Conservation (phyloP, 2,113 vertebrate species). For the Callorhinus ursinus region DNA sequence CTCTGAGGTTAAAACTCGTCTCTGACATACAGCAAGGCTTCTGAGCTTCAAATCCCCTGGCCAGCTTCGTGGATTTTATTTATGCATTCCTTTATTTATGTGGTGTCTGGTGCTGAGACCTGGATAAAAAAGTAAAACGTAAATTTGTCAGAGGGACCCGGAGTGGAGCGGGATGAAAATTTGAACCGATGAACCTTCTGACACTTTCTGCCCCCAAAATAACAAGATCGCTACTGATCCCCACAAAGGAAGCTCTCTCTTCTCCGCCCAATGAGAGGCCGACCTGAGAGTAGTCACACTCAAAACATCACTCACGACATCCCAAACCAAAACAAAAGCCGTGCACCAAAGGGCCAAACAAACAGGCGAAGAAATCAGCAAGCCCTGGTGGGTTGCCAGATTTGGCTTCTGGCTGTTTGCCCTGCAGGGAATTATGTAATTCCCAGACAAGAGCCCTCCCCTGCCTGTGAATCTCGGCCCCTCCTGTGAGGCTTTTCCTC, state of each 20-base stretch:
- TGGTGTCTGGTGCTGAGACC: not conserved
- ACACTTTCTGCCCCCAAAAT: slow-evolving; percentile 37
- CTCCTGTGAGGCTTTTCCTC: slow-evolving; percentile 29
- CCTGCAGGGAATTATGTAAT: slow-evolving; percentile 66
- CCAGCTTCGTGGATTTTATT: slow-evolving; percentile 68
- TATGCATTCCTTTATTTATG: slow-evolving; percentile 69
- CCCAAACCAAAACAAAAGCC: slow-evolving; percentile 72
- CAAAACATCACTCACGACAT: slow-evolving; percentile 17
- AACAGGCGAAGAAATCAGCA: slow-evolving; percentile 34
- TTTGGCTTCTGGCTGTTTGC: slow-evolving; percentile 59
- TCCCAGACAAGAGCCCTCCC: slow-evolving; percentile 43
- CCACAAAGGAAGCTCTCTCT: not conserved
- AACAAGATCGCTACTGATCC: slow-evolving; percentile 50
- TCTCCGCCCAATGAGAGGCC: not conserved
- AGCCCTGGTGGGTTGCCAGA: slow-evolving; percentile 65
- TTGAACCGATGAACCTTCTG: slow-evolving; percentile 44
- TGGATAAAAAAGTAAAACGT: slow-evolving; percentile 51
- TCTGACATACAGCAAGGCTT: slow-evolving; percentile 40
- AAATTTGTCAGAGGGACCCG: slow-evolving; percentile 53
- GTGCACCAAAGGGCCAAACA: slow-evolving; percentile 54
- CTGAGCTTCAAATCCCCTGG: slow-evolving; percentile 25
- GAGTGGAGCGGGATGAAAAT: slow-evolving; percentile 53
- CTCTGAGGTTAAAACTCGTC: slow-evolving; percentile 59
- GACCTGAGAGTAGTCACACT: slow-evolving; percentile 50
- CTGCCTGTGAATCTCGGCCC: slow-evolving; percentile 7